phyloP scores from a whole-genome alignment of 2,888 invertebrate species.

The Tenthredo amoena region DNA sequence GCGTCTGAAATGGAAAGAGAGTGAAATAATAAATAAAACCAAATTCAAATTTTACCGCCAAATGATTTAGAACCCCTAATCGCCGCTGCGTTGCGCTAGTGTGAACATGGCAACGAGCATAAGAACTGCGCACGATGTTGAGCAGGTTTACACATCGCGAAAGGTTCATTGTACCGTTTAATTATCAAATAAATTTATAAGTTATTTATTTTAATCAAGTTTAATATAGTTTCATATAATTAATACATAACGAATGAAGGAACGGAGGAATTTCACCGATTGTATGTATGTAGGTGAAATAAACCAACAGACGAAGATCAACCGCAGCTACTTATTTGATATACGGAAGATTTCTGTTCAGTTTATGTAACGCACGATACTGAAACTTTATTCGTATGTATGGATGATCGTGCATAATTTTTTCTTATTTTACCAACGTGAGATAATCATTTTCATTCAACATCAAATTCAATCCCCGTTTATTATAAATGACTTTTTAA shows the following conservation, averaged over 20 bases:
- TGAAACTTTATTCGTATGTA: neutral
- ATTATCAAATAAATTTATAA: neutral
- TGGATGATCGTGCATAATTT: neutral
- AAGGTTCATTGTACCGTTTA: neutral
- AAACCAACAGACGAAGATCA: neutral
- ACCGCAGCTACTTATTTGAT: neutral
- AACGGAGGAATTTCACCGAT: neutral
- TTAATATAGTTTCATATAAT: neutral
- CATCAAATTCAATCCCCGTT: neutral
- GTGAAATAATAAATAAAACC: neutral
- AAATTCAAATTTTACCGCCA: conserved; percentile 49
- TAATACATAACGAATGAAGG: neutral
- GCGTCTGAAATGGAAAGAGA: neutral
- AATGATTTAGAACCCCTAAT: conserved; percentile 35
- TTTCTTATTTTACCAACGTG: neutral
- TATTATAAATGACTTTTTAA: neutral
- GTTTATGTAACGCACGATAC: neutral
- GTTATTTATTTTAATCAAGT: neutral
- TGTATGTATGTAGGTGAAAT: neutral
- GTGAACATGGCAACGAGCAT: neutral
- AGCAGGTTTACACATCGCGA: neutral
- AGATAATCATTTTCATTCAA: neutral
- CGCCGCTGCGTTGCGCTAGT: conserved; percentile 46
- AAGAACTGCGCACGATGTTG: neutral
- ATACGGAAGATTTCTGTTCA: neutral